These are phyloP conservation scores for Anoplolepis gracilipes DNA, from an alignment of 1,140 invertebrate species.

Conservation along the genomic window DNA sequence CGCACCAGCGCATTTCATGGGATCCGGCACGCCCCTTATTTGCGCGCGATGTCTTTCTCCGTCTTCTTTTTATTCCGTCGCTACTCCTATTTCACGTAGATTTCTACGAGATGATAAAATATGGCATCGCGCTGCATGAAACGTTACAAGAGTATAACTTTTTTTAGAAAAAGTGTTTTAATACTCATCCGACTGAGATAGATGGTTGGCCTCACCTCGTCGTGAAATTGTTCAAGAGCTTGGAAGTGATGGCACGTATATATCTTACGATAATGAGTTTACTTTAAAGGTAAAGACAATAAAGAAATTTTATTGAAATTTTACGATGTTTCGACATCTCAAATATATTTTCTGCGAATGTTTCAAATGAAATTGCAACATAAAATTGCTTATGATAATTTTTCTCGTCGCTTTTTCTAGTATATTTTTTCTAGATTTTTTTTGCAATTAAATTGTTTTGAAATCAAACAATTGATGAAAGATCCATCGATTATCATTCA, in stretches of 20 bases:
- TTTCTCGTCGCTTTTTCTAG: not conserved
- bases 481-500: not conserved
- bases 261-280: conserved; percentile 36
- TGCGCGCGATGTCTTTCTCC: conserved; percentile 2
- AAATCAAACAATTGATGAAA: too few species aligned
- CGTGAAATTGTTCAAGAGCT: conserved; percentile 30
- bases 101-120: conserved; percentile 21
- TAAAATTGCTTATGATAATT: too few species aligned
- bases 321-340: not conserved
- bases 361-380: conserved; percentile 1
- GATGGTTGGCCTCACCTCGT: not conserved
- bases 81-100: conserved; percentile 6
- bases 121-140: not conserved
- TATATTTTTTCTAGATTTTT: not conserved
- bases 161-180: conserved; percentile 20
- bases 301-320: not conserved
- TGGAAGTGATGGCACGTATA: not conserved
- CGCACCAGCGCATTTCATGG: not conserved
- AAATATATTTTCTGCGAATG: not conserved
- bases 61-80: not conserved
- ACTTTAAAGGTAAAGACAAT: conserved; percentile 1
- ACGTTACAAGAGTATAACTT: not conserved
- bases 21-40: not conserved
- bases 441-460: not conserved
- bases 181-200: conserved; percentile 28